Base-by-base conservation (phyloP, 2,888 invertebrate genomes). In the Apotomis turbidana region DNA sequence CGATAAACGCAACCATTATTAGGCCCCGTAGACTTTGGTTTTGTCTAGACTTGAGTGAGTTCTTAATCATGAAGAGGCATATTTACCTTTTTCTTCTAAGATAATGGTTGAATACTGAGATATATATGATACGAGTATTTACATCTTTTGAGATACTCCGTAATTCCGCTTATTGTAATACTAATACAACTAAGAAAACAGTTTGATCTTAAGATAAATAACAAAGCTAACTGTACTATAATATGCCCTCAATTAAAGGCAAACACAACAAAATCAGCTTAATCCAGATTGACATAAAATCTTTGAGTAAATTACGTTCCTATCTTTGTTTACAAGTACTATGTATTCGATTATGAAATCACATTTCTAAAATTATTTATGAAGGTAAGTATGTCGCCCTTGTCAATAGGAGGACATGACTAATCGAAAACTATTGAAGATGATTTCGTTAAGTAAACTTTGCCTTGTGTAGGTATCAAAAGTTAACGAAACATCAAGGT, bases 391-490 rank as follows among this genome's bases (percentile, higher is more conserved):
- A 66, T 66, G 55, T 66, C 57, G 66, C 27, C 55, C 27, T 57
- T 46, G 55, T 57, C 66, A 66, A 66, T 66, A 57, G 27, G 27
- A 44, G 8, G 46, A 41, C 63, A 70, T 61, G 36, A 59, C 27
- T 52, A 57, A 70, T 64, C 13, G n/a, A 13, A 36, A 51, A 46
- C 38, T 36, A 72, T 63, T 46, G n/a, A 52, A 52, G 44, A 52
- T 44, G 44, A 63, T 63, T 63, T 62, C 59, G 44, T 54, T 54
- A 72, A 62, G 51, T 62, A 60, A 10, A 64, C 41, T 49, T 71
- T 52, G 41, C 68, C 71, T 72, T 68, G 68, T 36, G 12, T n/a
- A 44, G 10, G n/a, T 59, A 63, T 59, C 57, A 58, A 59, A 64
- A 54, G 52, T 5, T 41, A 57, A 57, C 60, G 6, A 54, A 60